Percentiles rank a stretch among this genome's conserved stretches.
Conservation (phyloP, 2,888 invertebrate genomes). For the Slavum lentiscoides region DNA sequence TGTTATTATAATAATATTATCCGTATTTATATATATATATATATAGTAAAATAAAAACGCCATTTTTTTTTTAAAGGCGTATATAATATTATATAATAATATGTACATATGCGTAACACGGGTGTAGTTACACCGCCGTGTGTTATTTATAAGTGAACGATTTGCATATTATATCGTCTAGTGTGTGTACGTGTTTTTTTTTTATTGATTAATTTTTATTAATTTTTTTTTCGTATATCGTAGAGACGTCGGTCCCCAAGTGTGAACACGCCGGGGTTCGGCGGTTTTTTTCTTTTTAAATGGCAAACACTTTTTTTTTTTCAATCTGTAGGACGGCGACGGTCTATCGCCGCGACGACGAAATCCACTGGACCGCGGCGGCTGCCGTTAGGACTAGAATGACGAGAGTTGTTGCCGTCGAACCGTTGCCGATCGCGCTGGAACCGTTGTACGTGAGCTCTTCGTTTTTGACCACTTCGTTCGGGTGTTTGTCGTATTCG, state of each 20-base stretch:
- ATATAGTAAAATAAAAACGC: conserved; percentile 39
- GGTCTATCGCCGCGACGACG: conserved; percentile 12
- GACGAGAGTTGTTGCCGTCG: not conserved
- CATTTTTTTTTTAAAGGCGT: conserved; percentile 3
- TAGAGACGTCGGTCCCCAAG: too few relatives aligned
- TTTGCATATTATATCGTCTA: too few relatives aligned
- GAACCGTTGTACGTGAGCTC: conserved; percentile 75
- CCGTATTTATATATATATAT: not conserved
- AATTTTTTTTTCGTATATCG: too few relatives aligned
- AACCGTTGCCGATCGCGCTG: not conserved
- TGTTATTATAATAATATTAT: not conserved
- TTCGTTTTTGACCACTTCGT: conserved; percentile 91
- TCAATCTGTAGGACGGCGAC: not conserved
- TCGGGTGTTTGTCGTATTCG: conserved; percentile 84
- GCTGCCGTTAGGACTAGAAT: conserved; percentile 1
- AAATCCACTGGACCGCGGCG: conserved; percentile 5
- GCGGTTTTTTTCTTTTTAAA: not conserved
- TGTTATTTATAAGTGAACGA: too few relatives aligned
- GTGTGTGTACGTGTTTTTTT: too few relatives aligned
- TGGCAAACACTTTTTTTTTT: too few relatives aligned
- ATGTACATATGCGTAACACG: too few relatives aligned
- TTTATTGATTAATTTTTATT: too few relatives aligned
- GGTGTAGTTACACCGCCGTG: too few relatives aligned
- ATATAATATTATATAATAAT: not conserved
- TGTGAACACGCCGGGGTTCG: not conserved